Conservation (phyloP, 2,888 invertebrate genomes). For the Meteorus colon region DNA sequence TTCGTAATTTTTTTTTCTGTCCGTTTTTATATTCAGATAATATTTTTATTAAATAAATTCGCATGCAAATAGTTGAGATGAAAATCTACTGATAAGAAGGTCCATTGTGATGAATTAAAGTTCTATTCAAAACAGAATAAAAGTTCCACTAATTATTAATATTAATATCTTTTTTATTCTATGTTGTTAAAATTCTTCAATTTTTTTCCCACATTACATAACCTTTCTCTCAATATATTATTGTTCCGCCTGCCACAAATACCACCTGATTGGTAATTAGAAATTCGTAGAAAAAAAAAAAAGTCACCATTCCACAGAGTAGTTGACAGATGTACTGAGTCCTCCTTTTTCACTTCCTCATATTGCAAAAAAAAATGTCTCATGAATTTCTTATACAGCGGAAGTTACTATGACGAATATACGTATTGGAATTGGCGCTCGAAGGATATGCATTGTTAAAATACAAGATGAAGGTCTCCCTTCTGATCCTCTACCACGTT, state of each 20-base stretch:
- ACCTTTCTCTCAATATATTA: conserved; percentile 22
- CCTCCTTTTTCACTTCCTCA: conserved; percentile 25
- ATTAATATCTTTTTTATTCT: too few relatives aligned
- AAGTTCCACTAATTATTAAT: too few relatives aligned
- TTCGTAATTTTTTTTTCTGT: neutral
- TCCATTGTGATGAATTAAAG: too few relatives aligned
- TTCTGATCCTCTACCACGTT: conserved; percentile 19
- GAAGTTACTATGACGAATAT: conserved; percentile 33
- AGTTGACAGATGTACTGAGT: too few relatives aligned
- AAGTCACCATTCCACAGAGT: too few relatives aligned
- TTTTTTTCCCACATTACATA: too few relatives aligned
- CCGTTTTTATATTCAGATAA: neutral
- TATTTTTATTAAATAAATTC: conserved; percentile 14
- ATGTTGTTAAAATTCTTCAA: too few relatives aligned
- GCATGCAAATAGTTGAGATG: too few relatives aligned
- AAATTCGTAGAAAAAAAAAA: too few relatives aligned
- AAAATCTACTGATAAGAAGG: too few relatives aligned
- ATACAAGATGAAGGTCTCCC: conserved; percentile 44
- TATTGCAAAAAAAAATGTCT: conserved; percentile 30
- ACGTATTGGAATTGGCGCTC: conserved; percentile 39
- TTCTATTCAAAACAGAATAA: too few relatives aligned
- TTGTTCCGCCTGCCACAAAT: conserved; percentile 34
- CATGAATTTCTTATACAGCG: conserved; percentile 1
- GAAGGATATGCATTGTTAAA: conserved; percentile 46
- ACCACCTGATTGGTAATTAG: too few relatives aligned